These are phyloP conservation scores for Coilia nasus DNA, from an alignment of 2,797 vertebrate species.

Conservation along the genomic window DNA sequence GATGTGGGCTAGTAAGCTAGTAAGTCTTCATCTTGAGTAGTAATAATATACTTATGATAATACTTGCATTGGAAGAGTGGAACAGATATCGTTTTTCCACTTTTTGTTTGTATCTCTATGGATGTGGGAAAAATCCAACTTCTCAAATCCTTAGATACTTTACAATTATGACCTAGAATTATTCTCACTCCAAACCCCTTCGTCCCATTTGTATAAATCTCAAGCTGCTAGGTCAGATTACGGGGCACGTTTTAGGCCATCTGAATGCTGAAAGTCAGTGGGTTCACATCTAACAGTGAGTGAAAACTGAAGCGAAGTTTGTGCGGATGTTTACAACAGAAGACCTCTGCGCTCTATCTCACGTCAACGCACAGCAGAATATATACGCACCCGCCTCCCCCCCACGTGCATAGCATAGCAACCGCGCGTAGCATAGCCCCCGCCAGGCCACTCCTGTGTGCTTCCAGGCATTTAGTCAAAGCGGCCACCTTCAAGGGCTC, in stretches of 20 bases:
- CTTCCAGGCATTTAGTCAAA: slow-evolving; percentile 35
- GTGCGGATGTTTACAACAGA: neutral
- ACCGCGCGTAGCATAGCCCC: too few relatives aligned
- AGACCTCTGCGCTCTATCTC: neutral
- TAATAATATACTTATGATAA: too few relatives aligned
- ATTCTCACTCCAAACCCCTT: neutral
- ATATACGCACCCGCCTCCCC: neutral
- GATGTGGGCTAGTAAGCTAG: too few relatives aligned
- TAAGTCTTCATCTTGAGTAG: too few relatives aligned
- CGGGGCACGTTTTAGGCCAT: neutral
- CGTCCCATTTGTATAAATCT: neutral
- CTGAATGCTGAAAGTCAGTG: neutral
- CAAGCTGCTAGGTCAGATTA: neutral
- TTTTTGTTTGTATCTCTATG: too few relatives aligned
- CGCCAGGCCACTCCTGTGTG: neutral
- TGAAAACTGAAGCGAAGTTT: neutral
- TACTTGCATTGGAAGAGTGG: too few relatives aligned
- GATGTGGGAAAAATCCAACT: neutral
- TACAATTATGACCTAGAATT: neutral
- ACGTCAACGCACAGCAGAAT: neutral
- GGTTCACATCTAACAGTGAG: neutral
- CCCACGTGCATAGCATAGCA: too few relatives aligned
- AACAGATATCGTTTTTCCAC: too few relatives aligned
- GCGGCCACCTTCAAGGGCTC: slow-evolving; percentile 2
- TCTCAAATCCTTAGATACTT: too few relatives aligned